Conservation (phyloP, 92 coral and sea anemone genomes). For the Pocillopora meandrina region DNA sequence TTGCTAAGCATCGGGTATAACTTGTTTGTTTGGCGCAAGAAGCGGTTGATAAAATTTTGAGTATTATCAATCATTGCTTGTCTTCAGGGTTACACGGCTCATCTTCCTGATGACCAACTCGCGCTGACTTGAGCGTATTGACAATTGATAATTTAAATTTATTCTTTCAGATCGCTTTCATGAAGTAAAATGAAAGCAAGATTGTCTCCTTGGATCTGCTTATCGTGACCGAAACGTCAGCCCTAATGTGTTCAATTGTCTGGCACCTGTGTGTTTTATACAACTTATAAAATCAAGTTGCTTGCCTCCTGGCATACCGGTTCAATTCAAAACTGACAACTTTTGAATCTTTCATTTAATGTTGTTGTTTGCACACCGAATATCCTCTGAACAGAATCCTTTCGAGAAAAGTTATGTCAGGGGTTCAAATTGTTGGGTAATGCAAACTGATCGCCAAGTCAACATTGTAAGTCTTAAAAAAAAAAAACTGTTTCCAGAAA, state of each 20-base stretch:
- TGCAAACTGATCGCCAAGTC: not conserved
- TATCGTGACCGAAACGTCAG: not conserved
- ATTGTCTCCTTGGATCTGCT: not conserved
- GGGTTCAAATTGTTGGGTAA: not conserved
- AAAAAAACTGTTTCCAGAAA: too few relatives aligned
- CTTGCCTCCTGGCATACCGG: not conserved
- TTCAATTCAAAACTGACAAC: not conserved
- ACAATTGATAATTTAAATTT: conserved; percentile 2
- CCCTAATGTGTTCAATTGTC: not conserved
- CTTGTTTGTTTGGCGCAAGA: conserved; percentile 25
- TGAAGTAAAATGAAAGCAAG: not conserved
- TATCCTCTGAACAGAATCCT: not conserved
- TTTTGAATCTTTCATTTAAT: not conserved
- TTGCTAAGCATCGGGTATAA: conserved; percentile 10
- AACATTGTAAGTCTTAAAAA: not conserved
- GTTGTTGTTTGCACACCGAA: not conserved
- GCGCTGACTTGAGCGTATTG: conserved; percentile 17
- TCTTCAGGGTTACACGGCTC: not conserved
- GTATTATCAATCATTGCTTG: conserved; percentile 13
- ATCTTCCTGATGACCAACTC: not conserved
- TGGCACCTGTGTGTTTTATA: conserved; percentile 23
- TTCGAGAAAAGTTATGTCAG: not conserved
- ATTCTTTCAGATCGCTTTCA: not conserved
- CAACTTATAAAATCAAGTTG: conserved; percentile 5
- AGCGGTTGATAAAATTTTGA: conserved; percentile 5